phyloP scores from a whole-genome alignment of 1,140 invertebrate species.

The Pseudomyrmex flavicornis region DNA sequence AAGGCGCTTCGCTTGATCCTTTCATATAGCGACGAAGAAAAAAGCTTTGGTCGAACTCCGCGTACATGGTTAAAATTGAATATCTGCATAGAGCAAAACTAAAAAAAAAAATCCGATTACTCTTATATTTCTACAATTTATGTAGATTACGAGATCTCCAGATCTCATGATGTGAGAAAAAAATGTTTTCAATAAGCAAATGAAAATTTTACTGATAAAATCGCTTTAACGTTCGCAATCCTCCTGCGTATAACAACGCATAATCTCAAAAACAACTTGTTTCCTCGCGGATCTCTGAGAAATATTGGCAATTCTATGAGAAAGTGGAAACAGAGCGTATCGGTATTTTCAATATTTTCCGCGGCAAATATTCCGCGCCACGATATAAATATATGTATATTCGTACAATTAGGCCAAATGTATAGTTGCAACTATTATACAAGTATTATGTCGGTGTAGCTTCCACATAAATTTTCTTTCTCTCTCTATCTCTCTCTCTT shows the following conservation, averaged over 20 bases:
- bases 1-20: slow-evolving; percentile 13
- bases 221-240: no score
- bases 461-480: no score
- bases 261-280: no score
- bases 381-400: background rate
- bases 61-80: background rate
- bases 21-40: background rate
- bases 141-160: background rate
- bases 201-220: no score
- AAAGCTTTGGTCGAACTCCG: background rate
- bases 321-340: background rate
- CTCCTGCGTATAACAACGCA: background rate
- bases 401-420: background rate
- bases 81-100: background rate
- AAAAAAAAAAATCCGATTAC: background rate
- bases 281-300: background rate
- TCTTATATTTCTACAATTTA: background rate
- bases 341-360: background rate
- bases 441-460: no score
- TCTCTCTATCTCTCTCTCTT: no score
- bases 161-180: no score
- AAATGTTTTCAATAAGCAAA: no score
- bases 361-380: slow-evolving; percentile 6
- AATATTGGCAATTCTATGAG: slow-evolving; percentile 7
- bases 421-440: background rate